Conservation (phyloP, 1,140 invertebrate species). For the Cotesia vestalis region DNA sequence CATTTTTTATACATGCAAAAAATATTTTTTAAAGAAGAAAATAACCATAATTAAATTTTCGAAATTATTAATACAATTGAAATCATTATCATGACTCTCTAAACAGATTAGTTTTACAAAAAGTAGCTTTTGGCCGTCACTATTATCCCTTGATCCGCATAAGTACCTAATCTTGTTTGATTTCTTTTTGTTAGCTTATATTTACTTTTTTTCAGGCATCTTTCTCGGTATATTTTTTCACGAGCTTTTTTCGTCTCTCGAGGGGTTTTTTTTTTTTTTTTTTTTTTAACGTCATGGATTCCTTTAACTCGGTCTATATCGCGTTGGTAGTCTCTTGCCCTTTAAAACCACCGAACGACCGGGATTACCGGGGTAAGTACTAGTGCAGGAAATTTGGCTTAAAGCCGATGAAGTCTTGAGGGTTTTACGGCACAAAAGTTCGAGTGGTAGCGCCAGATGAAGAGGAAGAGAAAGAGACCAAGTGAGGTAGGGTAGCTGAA, state of each 20-base stretch:
- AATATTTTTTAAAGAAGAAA: too few species aligned
- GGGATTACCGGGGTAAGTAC: slow-evolving; percentile 38
- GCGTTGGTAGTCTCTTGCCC: slow-evolving; percentile 8
- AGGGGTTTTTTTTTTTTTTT: background rate
- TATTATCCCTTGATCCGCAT: background rate
- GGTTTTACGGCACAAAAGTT: slow-evolving; percentile 31
- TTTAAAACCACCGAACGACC: slow-evolving; percentile 38
- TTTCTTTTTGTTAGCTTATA: background rate
- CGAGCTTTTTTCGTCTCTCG: background rate
- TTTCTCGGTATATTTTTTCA: background rate
- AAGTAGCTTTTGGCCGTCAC: slow-evolving; percentile 10
- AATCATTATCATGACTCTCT: too few species aligned
- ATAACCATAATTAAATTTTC: too few species aligned
- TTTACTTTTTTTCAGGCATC: background rate
- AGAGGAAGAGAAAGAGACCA: too few species aligned
- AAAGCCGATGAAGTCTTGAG: slow-evolving; percentile 38
- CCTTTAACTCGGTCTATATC: slow-evolving; percentile 14
- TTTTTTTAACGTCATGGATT: background rate
- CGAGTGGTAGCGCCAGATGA: too few species aligned
- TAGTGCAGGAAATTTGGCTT: slow-evolving; percentile 38
- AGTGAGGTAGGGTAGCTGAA: too few species aligned
- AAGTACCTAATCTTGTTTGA: slow-evolving; percentile 2
- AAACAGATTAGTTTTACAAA: background rate
- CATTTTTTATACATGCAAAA: too few species aligned
- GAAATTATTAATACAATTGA: background rate